These are phyloP conservation scores for Nasonia giraulti DNA, from an alignment of 1,140 invertebrate species.

Conservation along the genomic window DNA sequence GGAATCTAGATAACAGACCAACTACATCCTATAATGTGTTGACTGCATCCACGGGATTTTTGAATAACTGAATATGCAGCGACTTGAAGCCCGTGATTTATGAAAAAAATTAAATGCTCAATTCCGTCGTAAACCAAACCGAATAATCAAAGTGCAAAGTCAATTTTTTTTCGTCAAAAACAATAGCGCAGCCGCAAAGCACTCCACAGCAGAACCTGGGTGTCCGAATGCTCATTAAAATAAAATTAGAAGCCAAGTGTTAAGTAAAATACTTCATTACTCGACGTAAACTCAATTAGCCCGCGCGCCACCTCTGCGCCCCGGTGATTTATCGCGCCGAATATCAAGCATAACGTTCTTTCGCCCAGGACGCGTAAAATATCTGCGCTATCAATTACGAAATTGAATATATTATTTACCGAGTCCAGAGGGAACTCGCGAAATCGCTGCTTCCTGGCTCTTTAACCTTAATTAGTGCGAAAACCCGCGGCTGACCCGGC, in stretches of 20 bases:
- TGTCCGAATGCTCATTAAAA: slow-evolving; percentile 32
- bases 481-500: background rate
- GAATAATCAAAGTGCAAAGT: background rate
- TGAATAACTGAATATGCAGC: background rate
- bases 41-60: background rate
- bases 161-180: background rate
- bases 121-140: background rate
- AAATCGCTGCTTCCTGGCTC: background rate
- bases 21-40: background rate
- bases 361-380: background rate
- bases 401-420: slow-evolving; percentile 6
- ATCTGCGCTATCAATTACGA: slow-evolving; percentile 24
- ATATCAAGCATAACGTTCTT: slow-evolving; percentile 5
- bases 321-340: slow-evolving; percentile 19
- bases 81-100: background rate
- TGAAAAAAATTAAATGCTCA: background rate
- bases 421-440: background rate
- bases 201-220: background rate
- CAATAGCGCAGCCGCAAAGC: background rate
- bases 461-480: slow-evolving; percentile 8
- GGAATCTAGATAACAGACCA: background rate
- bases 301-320: background rate
- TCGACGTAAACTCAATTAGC: background rate
- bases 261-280: slow-evolving; percentile 40
- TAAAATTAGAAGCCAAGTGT: slow-evolving; percentile 24